Conservation (phyloP, 2,888 invertebrate genomes). For the Pseudococcus longispinus region DNA sequence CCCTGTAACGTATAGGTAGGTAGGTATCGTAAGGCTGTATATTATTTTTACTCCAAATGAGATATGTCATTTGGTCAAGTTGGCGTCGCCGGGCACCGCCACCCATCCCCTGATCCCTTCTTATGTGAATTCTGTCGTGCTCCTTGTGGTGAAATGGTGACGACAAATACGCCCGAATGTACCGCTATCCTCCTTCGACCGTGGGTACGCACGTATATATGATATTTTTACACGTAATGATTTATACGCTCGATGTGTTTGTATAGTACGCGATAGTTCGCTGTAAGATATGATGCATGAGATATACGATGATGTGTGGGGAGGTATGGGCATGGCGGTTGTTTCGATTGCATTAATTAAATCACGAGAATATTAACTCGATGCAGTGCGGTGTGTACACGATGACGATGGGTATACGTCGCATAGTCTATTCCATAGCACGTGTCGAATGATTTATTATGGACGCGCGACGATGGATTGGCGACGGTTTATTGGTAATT, state of each 20-base stretch:
- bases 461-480: background rate
- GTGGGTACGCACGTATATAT: background rate
- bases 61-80: slow-evolving; percentile 41
- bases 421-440: background rate
- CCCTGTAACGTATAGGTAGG: background rate
- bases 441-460: slow-evolving; percentile 37
- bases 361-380: slow-evolving; percentile 10
- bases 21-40: background rate
- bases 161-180: background rate
- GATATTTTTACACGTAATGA: slow-evolving; percentile 33
- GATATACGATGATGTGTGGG: background rate
- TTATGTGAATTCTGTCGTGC: background rate
- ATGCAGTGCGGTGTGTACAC: background rate
- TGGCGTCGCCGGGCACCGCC: background rate
- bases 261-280: background rate
- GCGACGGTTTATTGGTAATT: background rate
- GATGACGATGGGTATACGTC: background rate
- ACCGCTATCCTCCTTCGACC: background rate
- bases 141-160: background rate
- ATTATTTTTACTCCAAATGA: slow-evolving; percentile 8
- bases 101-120: background rate
- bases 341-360: slow-evolving; percentile 32
- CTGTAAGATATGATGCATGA: background rate
- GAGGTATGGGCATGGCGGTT: background rate
- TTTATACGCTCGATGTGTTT: background rate